These are phyloP conservation scores for Hemitrygon akajei DNA, from an alignment of 2,797 vertebrate species.

Conservation along the genomic window DNA sequence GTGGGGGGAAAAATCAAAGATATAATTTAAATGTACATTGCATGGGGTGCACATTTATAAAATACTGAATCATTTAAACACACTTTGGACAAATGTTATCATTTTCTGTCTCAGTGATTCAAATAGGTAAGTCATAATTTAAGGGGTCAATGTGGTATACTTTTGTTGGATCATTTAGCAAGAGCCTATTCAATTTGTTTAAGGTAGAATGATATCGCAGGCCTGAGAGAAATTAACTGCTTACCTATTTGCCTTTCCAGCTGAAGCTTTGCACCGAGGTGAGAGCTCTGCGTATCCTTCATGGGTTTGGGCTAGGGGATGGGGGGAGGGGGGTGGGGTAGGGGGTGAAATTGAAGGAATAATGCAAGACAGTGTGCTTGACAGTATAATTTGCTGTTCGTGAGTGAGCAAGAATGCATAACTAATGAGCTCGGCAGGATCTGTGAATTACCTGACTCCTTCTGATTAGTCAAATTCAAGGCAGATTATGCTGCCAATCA, in stretches of 20 bases:
- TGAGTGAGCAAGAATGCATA: constrained; percentile 33
- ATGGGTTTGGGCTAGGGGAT: too few species aligned
- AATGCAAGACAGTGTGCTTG: constrained; percentile 27
- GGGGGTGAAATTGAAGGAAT: background rate
- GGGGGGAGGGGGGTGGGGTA: background rate
- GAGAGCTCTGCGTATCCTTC: background rate
- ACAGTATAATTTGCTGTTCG: constrained; percentile 34
- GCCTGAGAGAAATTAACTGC: background rate
- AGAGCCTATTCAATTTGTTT: background rate
- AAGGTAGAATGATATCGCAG: background rate
- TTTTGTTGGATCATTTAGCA: background rate
- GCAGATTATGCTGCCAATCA: constrained; percentile 35
- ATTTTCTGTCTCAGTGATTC: background rate
- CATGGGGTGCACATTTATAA: background rate
- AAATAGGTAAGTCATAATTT: background rate
- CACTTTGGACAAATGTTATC: background rate
- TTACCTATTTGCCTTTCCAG: background rate
- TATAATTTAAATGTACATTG: background rate
- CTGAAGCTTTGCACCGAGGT: background rate
- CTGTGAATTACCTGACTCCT: constrained; percentile 35
- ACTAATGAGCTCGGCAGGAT: constrained; percentile 9
- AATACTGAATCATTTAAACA: background rate
- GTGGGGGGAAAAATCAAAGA: background rate
- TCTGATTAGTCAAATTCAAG: constrained; percentile 33
- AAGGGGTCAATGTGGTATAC: too few species aligned